Conservation (phyloP, 2,888 invertebrate genomes). For the Altica lythri region DNA sequence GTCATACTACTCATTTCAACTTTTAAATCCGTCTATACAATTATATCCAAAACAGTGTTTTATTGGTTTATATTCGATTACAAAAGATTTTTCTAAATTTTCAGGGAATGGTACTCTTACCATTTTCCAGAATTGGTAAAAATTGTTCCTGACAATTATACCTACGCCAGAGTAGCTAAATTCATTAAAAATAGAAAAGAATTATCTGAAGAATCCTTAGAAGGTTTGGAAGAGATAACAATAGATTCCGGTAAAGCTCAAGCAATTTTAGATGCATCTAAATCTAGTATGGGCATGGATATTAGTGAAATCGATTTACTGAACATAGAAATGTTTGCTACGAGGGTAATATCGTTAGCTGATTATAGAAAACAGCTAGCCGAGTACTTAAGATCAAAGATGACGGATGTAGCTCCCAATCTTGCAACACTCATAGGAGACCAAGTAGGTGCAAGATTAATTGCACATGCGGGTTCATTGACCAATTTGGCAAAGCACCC, state of each 20-base stretch:
- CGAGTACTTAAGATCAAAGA: constrained; percentile 89
- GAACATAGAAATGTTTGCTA: constrained; percentile 94
- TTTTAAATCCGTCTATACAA: too few relatives aligned
- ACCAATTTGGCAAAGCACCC: constrained; percentile 98
- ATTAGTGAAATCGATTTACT: constrained; percentile 93
- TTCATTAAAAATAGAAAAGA: constrained; percentile 88
- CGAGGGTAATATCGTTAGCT: constrained; percentile 83
- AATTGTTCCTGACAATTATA: constrained; percentile 94
- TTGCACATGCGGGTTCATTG: constrained; percentile 98
- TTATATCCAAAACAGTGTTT: too few relatives aligned
- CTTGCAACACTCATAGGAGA: constrained; percentile 93
- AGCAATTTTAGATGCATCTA: constrained; percentile 89
- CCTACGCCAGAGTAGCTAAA: constrained; percentile 83
- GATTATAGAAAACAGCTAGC: constrained; percentile 89
- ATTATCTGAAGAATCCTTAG: constrained; percentile 79
- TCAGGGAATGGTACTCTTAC: constrained; percentile 98
- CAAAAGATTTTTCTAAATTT: constrained; percentile 34
- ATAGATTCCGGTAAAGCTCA: constrained; percentile 87
- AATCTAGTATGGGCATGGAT: constrained; percentile 99
- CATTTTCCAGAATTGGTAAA: constrained; percentile 98
- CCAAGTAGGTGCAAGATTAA: constrained; percentile 95
- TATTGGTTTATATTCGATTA: constrained; percentile 8
- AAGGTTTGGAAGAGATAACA: constrained; percentile 82
- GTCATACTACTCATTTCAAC: too few relatives aligned
- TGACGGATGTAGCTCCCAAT: constrained; percentile 95